Base-by-base conservation (phyloP, 2,797 vertebrate species). In the Adrianichthys oophorus region DNA sequence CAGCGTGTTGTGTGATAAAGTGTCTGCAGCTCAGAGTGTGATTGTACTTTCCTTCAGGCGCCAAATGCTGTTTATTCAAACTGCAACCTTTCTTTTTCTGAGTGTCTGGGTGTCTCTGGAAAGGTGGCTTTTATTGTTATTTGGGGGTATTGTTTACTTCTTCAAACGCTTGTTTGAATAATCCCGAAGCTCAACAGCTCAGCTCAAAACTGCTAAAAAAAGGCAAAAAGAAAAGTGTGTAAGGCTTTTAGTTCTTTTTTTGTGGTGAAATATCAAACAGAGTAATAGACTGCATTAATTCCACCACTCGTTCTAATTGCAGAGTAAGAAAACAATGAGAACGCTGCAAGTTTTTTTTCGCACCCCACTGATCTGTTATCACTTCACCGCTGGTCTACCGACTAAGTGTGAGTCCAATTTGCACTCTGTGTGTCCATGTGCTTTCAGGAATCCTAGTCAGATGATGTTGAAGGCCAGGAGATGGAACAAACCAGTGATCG, bases 21-120 rank as follows among this genome's bases (percentile, higher is more conserved):
- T 54, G 17, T 82, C 81, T 80, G 68, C 79, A 52, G 76, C 88
- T 75, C 71, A 82, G 70, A 71, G 54, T 78, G 79, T 70, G 78
- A 86, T 88, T 87, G 83, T 89, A 83, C 84, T 70, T 70, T 75
- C 70, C 55, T 75, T 75, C 63, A 61, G 62, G 63, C 18, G 12
- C 72, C 71, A 70, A 85, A 85, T 72, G 50, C 57, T 74, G 82
- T 89, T 86, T 86, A 85, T 80, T 84, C 74, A 76, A 81, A 82
- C 63, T 40, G 43, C 52, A 70, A 32, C 62, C 52, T 74, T 70
- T 75, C 23, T 60, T 83, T 76, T 82, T 82, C 47, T 13, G 21
- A 71, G 55, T 78, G 62, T 72, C 70, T 79, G 51, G 48, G 50
- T 75, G 72, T 73, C 59, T 77, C 52, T 42, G 48, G 43, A 68